Conservation (phyloP, 2,797 vertebrate genomes). For the Ibycter americanus region DNA sequence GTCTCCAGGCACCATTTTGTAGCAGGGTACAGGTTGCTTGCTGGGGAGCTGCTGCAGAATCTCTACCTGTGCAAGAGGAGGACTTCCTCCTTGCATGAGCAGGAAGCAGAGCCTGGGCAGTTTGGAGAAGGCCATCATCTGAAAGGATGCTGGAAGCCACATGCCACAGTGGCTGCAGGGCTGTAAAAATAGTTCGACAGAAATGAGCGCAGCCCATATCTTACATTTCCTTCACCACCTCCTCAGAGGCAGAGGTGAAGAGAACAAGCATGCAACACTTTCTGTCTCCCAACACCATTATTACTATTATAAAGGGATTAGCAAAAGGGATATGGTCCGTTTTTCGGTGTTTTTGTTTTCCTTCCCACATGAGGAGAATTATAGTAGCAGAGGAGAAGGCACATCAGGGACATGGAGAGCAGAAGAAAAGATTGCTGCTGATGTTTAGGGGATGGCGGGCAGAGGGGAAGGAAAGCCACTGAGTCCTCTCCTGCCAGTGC, state of each 20-base stretch:
- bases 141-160: background rate
- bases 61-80: background rate
- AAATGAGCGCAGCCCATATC: background rate
- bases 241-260: background rate
- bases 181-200: background rate
- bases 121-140: background rate
- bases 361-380: background rate
- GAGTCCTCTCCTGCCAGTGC: background rate
- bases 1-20: background rate
- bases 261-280: background rate
- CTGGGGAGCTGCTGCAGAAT: background rate
- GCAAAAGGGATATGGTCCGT: background rate
- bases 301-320: background rate
- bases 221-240: background rate
- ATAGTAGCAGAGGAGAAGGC: background rate
- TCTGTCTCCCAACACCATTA: background rate
- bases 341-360: background rate
- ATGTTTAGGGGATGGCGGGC: background rate
- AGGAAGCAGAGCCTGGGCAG: background rate
- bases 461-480: background rate
- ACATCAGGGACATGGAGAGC: background rate
- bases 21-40: background rate
- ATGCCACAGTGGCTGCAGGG: background rate
- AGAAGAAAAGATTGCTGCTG: background rate
- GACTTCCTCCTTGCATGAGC: background rate